Conservation (phyloP, 2,888 invertebrate genomes). For the Corbicula japonica region DNA sequence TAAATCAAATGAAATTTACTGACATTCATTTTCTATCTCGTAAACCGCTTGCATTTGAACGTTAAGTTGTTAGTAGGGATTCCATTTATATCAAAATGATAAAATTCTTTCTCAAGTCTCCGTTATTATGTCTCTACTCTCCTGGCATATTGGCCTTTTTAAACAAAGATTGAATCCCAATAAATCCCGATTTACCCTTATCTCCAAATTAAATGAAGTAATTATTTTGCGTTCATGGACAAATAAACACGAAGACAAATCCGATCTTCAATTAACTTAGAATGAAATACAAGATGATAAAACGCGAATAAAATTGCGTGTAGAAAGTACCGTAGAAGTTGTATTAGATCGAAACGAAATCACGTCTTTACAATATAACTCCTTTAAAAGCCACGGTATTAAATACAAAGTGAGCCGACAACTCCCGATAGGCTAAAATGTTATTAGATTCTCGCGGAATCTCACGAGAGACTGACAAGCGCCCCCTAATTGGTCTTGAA, state of each 20-base stretch:
- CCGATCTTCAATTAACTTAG: conserved; percentile 63
- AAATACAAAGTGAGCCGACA: conserved; percentile 57
- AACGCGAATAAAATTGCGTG: conserved; percentile 65
- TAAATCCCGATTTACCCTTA: conserved; percentile 59
- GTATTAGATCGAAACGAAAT: conserved; percentile 63
- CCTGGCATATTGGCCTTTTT: conserved; percentile 56
- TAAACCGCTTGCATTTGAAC: conserved; percentile 12
- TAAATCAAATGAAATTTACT: conserved; percentile 15
- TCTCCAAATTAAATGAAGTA: conserved; percentile 64
- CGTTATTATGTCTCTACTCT: conserved; percentile 10
- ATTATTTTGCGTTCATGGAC: conserved; percentile 53
- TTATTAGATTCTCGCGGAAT: conserved; percentile 50
- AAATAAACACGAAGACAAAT: conserved; percentile 63
- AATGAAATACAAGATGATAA: conserved; percentile 63
- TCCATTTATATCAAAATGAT: conserved; percentile 20
- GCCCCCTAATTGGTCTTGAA: conserved; percentile 66
- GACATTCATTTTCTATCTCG: not conserved
- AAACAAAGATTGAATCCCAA: conserved; percentile 59
- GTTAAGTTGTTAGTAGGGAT: conserved; percentile 22
- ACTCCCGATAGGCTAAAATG: conserved; percentile 52
- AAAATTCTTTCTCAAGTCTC: not conserved
- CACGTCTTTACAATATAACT: conserved; percentile 61
- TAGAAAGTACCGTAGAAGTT: conserved; percentile 32
- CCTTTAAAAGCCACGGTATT: conserved; percentile 62
- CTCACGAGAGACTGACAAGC: conserved; percentile 57